Conservation (phyloP, 2,113 vertebrate genomes). For the Salvelinus fontinalis region DNA sequence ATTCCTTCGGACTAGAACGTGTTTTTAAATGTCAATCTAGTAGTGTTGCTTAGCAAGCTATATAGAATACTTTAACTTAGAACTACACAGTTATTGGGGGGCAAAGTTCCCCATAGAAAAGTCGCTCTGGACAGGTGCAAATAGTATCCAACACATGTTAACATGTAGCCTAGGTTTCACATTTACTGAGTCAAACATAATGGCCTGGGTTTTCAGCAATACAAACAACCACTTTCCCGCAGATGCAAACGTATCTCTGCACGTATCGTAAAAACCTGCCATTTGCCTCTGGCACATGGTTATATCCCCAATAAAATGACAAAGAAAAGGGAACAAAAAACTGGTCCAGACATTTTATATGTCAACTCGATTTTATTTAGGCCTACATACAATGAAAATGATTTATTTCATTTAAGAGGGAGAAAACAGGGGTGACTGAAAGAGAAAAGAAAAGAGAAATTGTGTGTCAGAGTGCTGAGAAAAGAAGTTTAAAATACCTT, state of each 20-base stretch:
- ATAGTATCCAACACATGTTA: background rate
- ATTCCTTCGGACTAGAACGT: too few species aligned
- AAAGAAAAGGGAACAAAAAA: constrained; percentile 72
- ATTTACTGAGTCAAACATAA: background rate
- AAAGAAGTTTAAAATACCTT: constrained; percentile 95
- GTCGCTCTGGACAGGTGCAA: background rate
- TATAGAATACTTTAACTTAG: too few species aligned
- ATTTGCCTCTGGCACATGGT: constrained; percentile 60
- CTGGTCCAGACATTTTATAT: constrained; percentile 79
- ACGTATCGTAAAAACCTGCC: constrained; percentile 58
- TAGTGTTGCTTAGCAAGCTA: too few species aligned
- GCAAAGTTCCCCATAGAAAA: too few species aligned
- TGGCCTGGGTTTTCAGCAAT: background rate
- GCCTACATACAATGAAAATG: constrained; percentile 87
- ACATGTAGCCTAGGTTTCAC: background rate
- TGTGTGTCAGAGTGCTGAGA: constrained; percentile 85
- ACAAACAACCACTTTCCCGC: background rate
- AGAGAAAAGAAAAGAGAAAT: constrained; percentile 77
- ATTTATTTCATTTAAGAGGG: constrained; percentile 88
- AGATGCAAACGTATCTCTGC: constrained; percentile 22
- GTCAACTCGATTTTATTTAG: constrained; percentile 92
- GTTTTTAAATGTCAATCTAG: too few species aligned
- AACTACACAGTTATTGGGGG: too few species aligned
- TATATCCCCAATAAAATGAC: constrained; percentile 62
- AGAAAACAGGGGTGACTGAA: constrained; percentile 46